Base-by-base conservation (phyloP, 2,113 vertebrate species). In the Chlorodrepanis virens region DNA sequence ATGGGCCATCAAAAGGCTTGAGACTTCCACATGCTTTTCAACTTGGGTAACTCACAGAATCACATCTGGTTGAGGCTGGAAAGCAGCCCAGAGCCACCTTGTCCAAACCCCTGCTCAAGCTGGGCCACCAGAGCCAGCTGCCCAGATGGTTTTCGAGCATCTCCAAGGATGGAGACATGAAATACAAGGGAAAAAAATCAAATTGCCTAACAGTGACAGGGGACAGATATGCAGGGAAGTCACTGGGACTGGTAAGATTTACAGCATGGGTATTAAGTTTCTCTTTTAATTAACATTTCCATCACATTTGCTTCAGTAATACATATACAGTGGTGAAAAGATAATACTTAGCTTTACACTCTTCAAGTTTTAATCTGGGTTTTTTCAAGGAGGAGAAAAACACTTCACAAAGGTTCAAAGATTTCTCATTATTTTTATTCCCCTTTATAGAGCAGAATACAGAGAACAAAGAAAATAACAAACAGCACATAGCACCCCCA, bases 311-410 rank as follows among this genome's bases (percentile, higher is more conserved):
- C 35, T 65, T 82, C 29, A 53, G 16, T 5, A 47, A 49, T 4
- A 50, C 0, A 0, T 9, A 52, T 12, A 37, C 16, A 20, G 18
- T 5, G 33, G 18, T 14, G 37, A 27, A 63, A 83, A 80, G 13
- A 29, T 14, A 80, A 19, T 29, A 29, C 28, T 60, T 29, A 45
- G 20, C 9, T 64, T 83, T 29, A 23, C 3, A 52, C 2, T 16
- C 21, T 5, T 76, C 10, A 76, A 64, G 24, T 12, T 39, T 4
- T 53, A 35, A 60, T 47, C 7, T 45, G 12, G 5, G 23, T 33
- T 35, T 72, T 57, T 91, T 89, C 52, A 63, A 63, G 29, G 5
- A 64, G 31, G 24, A 8, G 18, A 49, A 57, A 57, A 65, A 4
- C 17, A 24, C 10, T 50, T 67, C 20, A 53, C 20, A 68, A 12